A percentile compares a stretch with the other conserved stretches of the same genome.
Conservation (phyloP, 2,888 invertebrate species). For the Dicyrtoma fusca region DNA sequence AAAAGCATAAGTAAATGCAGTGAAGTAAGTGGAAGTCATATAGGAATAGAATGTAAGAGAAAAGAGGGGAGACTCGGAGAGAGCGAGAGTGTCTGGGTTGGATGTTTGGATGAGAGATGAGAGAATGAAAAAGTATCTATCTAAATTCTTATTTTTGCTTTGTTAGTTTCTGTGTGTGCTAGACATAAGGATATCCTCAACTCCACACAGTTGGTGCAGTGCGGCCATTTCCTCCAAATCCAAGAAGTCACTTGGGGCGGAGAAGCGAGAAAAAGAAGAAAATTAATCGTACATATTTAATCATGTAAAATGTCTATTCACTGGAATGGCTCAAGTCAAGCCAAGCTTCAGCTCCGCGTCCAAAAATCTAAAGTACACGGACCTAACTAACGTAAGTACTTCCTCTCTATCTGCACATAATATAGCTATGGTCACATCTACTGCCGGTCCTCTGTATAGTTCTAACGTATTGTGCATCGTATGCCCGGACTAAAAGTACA, state of each 20-base stretch:
- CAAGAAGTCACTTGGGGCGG: slow-evolving; percentile 44
- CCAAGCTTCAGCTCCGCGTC: neutral
- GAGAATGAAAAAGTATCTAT: slow-evolving; percentile 3
- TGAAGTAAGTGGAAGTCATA: neutral
- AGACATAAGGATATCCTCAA: too few relatives aligned
- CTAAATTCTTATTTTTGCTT: too few relatives aligned
- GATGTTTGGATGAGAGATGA: too few relatives aligned
- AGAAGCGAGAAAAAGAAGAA: slow-evolving; percentile 46
- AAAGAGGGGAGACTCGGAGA: neutral
- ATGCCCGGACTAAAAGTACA: too few relatives aligned
- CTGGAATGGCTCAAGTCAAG: neutral
- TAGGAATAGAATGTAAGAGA: neutral
- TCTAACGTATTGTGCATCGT: too few relatives aligned
- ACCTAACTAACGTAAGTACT: too few relatives aligned
- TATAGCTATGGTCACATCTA: too few relatives aligned
- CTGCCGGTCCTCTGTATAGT: too few relatives aligned
- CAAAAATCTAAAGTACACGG: too few relatives aligned
- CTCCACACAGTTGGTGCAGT: slow-evolving; percentile 42
- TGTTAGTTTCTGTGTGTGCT: too few relatives aligned
- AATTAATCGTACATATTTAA: slow-evolving; percentile 53
- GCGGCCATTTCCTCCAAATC: slow-evolving; percentile 43
- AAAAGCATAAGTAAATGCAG: neutral
- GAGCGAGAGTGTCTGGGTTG: neutral
- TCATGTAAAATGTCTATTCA: slow-evolving; percentile 43
- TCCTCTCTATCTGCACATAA: too few relatives aligned